Conservation (phyloP, 1,140 invertebrate species). For the Meteorus sp. region DNA sequence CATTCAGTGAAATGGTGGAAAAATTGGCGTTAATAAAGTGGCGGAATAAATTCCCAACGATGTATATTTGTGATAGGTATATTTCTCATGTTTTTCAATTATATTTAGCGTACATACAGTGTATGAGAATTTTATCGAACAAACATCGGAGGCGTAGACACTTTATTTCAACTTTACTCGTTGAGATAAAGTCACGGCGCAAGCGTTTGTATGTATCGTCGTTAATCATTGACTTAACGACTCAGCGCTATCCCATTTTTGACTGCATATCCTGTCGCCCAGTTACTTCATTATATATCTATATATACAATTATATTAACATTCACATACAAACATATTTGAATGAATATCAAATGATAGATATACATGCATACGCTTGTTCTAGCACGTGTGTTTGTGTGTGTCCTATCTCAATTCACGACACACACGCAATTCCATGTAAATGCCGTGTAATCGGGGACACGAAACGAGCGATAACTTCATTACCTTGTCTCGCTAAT, state of each 20-base stretch:
- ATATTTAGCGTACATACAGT: no score
- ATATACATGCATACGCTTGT: no score
- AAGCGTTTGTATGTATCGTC: slow-evolving; percentile 16
- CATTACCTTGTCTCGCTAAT: slow-evolving; percentile 48
- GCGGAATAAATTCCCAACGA: background rate
- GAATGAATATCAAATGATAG: no score
- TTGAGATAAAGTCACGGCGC: slow-evolving; percentile 8
- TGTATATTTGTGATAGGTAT: background rate
- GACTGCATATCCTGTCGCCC: slow-evolving; percentile 17
- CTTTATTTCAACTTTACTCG: background rate
- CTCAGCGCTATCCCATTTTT: slow-evolving; percentile 12
- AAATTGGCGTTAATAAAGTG: background rate
- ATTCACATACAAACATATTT: background rate
- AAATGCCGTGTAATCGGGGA: slow-evolving; percentile 51
- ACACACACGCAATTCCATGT: slow-evolving; percentile 44
- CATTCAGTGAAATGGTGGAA: background rate
- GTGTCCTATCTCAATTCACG: slow-evolving; percentile 19
- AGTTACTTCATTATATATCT: background rate
- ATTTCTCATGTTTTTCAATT: slow-evolving; percentile 4
- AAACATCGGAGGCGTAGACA: slow-evolving; percentile 10
- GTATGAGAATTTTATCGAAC: slow-evolving; percentile 14
- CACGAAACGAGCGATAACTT: slow-evolving; percentile 51
- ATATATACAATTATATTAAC: background rate
- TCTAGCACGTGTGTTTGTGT: no score
- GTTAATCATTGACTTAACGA: slow-evolving; percentile 47